Evolutionary conservation across 2,113 vertebrate genomes (phyloP).

Genomic region (Cairina moschata): DNA sequence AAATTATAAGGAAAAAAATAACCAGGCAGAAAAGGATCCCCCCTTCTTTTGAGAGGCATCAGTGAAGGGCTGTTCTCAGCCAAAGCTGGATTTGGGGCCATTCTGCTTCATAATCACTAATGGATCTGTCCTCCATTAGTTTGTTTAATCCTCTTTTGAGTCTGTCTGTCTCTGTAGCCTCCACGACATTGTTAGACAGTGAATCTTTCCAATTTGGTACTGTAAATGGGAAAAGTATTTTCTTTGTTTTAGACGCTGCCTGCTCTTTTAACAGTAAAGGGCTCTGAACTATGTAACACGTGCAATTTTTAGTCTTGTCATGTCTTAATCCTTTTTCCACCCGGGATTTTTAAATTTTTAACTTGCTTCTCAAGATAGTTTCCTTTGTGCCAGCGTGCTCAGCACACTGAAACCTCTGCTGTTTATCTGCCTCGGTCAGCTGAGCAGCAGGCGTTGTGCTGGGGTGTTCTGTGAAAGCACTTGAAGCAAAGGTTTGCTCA

Average conservation of each 20-base stretch:
- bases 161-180: background rate
- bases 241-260: background rate
- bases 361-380: background rate
- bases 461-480: background rate
- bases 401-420: background rate
- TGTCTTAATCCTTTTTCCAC: background rate
- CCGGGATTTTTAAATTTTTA: background rate
- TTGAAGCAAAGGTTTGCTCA: background rate
- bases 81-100: slow-evolving; percentile 33
- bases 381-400: background rate
- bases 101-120: background rate
- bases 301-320: background rate
- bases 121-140: background rate
- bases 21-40: background rate
- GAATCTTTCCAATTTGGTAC: background rate
- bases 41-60: background rate
- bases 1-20: background rate
- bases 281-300: background rate
- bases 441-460: background rate
- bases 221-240: background rate
- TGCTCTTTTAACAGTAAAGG: background rate
- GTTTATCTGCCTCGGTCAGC: background rate
- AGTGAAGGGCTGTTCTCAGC: background rate
- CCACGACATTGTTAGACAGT: background rate
- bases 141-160: slow-evolving; percentile 38